Conservation (phyloP, 2,113 vertebrate species). For the Lucifuga dentata region DNA sequence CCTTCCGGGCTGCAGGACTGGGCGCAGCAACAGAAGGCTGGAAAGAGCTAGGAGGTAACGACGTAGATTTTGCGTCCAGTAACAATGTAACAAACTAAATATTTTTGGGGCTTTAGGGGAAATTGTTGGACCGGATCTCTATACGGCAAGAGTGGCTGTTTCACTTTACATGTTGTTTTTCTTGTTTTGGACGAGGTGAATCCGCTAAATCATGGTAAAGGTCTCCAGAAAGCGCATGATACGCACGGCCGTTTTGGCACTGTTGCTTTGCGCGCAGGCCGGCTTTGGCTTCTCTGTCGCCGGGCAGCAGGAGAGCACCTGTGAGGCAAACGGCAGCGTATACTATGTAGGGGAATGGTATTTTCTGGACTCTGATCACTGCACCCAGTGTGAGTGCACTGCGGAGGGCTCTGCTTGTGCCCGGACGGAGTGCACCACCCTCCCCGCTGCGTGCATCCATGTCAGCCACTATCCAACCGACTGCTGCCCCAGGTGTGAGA, state of each 20-base stretch:
- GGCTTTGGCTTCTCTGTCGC: conserved; percentile 72
- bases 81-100: conserved; percentile 53
- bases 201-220: conserved; percentile 27
- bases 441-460: conserved; percentile 87
- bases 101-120: too few relatives aligned
- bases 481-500: conserved; percentile 88
- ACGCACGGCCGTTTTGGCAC: conserved; percentile 48
- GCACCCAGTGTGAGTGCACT: conserved; percentile 88
- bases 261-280: conserved; percentile 59
- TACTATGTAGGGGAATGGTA: conserved; percentile 89
- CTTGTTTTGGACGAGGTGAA: background rate
- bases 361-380: conserved; percentile 86
- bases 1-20: conserved; percentile 37
- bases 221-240: conserved; percentile 23
- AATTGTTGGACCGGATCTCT: background rate
- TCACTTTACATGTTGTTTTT: background rate
- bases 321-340: conserved; percentile 85
- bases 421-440: conserved; percentile 84
- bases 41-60: background rate
- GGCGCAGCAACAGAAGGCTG: conserved; percentile 21
- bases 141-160: background rate
- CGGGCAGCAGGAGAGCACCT: conserved; percentile 81
- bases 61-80: background rate
- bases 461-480: conserved; percentile 89
- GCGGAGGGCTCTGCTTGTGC: conserved; percentile 81